Evolutionary conservation across 1,140 invertebrate genomes (phyloP).

Genomic region (Sitophilus oryzae): DNA sequence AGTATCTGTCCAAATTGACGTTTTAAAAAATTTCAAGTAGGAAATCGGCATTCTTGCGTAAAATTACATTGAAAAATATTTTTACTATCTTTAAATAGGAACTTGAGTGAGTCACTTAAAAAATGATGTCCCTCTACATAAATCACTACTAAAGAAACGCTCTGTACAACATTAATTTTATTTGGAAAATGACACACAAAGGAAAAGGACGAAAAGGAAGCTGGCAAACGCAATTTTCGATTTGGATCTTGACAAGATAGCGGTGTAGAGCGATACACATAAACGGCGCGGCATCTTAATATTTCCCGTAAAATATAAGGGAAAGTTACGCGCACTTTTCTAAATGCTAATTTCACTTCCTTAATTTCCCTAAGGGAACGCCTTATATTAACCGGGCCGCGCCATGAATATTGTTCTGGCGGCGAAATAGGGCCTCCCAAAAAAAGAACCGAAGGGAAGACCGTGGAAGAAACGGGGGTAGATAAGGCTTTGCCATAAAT

Average conservation of each 20-base stretch:
- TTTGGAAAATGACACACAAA: background rate
- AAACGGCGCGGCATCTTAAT: slow-evolving; percentile 20
- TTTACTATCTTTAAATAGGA: too few species aligned
- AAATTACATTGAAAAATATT: too few species aligned
- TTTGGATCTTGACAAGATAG: slow-evolving; percentile 11
- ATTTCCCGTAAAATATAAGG: slow-evolving; percentile 21
- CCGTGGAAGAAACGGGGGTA: too few species aligned
- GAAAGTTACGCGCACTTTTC: slow-evolving; percentile 24
- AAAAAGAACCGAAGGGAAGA: slow-evolving; percentile 17
- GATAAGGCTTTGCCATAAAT: slow-evolving; percentile 23
- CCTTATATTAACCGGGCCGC: slow-evolving; percentile 24
- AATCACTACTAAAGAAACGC: too few species aligned
- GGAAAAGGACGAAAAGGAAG: background rate
- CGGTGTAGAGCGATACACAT: slow-evolving; percentile 4
- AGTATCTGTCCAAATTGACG: too few species aligned
- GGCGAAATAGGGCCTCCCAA: slow-evolving; percentile 14
- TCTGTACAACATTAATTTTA: background rate
- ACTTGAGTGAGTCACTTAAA: too few species aligned
- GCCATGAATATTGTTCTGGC: slow-evolving; percentile 24
- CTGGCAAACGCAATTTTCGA: slow-evolving; percentile 16
- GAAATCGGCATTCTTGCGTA: too few species aligned
- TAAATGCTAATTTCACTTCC: slow-evolving; percentile 26
- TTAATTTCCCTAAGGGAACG: slow-evolving; percentile 26
- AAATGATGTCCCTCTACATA: too few species aligned
- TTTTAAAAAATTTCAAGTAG: too few species aligned